These are phyloP conservation scores for Noctua fimbriata DNA, from an alignment of 2,888 invertebrate species.

Conservation along the genomic window DNA sequence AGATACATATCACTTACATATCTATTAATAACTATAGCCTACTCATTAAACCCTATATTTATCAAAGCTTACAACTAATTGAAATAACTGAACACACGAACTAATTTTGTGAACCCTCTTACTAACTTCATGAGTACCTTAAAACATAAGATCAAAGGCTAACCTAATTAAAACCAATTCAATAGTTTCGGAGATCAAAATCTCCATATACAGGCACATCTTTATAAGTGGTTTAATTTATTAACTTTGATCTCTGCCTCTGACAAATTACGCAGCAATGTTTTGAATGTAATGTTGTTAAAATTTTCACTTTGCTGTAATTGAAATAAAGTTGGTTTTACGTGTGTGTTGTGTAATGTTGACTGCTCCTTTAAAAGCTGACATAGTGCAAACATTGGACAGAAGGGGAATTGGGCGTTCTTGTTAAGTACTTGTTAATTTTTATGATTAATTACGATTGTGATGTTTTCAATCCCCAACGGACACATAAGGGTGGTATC, in stretches of 20 bases:
- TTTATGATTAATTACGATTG: conserved; percentile 9
- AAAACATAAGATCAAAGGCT: conserved; percentile 53
- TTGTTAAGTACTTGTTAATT: conserved; percentile 14
- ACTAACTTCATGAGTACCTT: conserved; percentile 34
- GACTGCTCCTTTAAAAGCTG: conserved; percentile 60
- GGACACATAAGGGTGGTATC: not conserved
- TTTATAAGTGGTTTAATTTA: conserved; percentile 67
- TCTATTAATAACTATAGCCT: not conserved
- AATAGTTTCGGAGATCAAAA: conserved; percentile 57
- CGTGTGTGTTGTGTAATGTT: not conserved
- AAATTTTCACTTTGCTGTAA: not conserved
- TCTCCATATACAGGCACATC: conserved; percentile 50
- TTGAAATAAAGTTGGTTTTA: conserved; percentile 37
- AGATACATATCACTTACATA: not conserved
- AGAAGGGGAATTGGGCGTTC: conserved; percentile 39
- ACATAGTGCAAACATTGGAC: conserved; percentile 36
- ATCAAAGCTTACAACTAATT: conserved; percentile 21
- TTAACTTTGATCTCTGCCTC: conserved; percentile 64
- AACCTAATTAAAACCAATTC: conserved; percentile 64
- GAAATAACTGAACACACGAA: conserved; percentile 10
- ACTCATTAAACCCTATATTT: not conserved
- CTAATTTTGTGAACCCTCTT: conserved; percentile 13
- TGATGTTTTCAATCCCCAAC: not conserved
- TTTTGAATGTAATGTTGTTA: conserved; percentile 14
- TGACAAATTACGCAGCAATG: conserved; percentile 50